A percentile compares a stretch with the other conserved stretches of the same genome.
These are phyloP conservation scores for Calliphora vicina DNA, from an alignment of 1,140 invertebrate genomes.

Conservation along the genomic window DNA sequence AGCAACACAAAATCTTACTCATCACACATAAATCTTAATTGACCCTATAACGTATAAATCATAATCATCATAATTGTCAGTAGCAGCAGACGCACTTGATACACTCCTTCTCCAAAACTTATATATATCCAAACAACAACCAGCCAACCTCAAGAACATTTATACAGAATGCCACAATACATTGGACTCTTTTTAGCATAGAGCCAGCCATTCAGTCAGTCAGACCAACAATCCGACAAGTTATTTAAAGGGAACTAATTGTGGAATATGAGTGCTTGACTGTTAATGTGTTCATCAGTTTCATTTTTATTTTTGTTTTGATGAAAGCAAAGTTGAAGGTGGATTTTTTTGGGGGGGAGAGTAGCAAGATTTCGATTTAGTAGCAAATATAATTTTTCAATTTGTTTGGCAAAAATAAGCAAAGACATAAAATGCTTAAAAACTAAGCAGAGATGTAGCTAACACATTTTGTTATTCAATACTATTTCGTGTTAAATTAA, in stretches of 20 bases:
- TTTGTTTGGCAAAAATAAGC: too few relatives aligned
- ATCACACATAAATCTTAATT: conserved; percentile 33
- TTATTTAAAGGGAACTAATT: background rate
- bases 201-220: background rate
- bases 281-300: background rate
- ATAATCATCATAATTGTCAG: conserved; percentile 34
- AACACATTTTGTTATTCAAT: too few relatives aligned
- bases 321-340: background rate
- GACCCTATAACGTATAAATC: conserved; percentile 33
- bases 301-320: background rate
- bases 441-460: too few relatives aligned
- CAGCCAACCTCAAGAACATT: background rate
- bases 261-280: background rate
- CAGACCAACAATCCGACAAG: background rate
- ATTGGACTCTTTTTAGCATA: background rate
- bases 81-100: conserved; percentile 24
- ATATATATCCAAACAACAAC: background rate
- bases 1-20: background rate
- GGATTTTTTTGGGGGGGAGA: background rate
- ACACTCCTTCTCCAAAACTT: background rate
- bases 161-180: too few relatives aligned
- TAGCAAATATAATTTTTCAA: too few relatives aligned
- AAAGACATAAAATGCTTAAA: too few relatives aligned
- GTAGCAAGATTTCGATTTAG: background rate
- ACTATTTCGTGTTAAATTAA: too few relatives aligned